Evolutionary conservation across 2,113 vertebrate genomes (phyloP).

Genomic region (Xiphias gladius): DNA sequence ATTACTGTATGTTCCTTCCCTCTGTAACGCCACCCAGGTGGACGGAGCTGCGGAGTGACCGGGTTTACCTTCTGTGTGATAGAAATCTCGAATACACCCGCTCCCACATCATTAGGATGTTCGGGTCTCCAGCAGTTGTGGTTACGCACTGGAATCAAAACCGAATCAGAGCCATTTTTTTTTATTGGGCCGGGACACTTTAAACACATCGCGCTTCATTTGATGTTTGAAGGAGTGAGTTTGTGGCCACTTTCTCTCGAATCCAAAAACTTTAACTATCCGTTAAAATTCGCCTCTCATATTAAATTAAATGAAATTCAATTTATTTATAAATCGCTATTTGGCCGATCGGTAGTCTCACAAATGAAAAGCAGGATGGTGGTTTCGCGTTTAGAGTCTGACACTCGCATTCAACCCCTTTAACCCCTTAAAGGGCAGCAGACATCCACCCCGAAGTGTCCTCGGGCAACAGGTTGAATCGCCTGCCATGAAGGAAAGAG

Average conservation of each 20-base stretch:
- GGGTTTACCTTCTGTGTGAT: conserved; percentile 28
- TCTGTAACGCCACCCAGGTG: conserved; percentile 71
- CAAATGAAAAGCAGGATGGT: not conserved
- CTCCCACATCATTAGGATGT: not conserved
- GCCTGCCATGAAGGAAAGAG: not conserved
- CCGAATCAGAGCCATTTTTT: not conserved
- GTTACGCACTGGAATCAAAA: not conserved
- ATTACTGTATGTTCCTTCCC: conserved; percentile 64
- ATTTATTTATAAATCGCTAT: not conserved
- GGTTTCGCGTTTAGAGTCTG: not conserved
- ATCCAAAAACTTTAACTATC: not conserved
- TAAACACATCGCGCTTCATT: not conserved
- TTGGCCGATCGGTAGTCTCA: not conserved
- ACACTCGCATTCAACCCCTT: not conserved
- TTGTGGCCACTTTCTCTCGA: not conserved
- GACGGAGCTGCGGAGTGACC: conserved; percentile 23
- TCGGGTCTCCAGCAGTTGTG: not conserved
- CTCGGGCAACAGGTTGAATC: conserved; percentile 9
- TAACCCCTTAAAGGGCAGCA: not conserved
- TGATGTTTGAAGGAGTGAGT: not conserved
- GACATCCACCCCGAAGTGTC: not conserved
- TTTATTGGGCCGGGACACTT: not conserved
- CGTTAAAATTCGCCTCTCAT: not conserved
- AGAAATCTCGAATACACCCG: not conserved
- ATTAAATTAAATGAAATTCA: too few relatives aligned